Conservation (phyloP, 2,113 vertebrate species). For the Centropristis striata region DNA sequence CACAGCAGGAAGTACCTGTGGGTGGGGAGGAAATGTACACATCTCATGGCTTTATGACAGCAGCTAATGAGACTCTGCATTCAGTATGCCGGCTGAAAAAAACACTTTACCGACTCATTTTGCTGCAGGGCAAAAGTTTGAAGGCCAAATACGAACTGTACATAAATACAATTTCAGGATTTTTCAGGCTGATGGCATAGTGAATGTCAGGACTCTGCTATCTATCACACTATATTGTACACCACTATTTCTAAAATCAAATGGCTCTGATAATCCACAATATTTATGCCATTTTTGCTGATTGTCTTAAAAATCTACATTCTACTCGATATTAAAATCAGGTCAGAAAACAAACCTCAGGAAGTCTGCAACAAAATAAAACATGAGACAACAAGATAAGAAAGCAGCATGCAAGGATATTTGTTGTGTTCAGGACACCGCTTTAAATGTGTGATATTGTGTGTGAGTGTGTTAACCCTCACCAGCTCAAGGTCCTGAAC, state of each 20-base stretch:
- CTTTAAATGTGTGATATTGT: background rate
- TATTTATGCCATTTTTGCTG: background rate
- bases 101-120: background rate
- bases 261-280: background rate
- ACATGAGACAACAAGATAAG: constrained; percentile 47
- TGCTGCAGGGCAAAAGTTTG: background rate
- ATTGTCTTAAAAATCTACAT: constrained; percentile 45
- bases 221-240: constrained; percentile 20
- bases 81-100: constrained; percentile 56
- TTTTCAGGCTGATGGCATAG: constrained; percentile 32
- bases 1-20: constrained; percentile 98
- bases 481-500: constrained; percentile 99
- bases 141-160: background rate
- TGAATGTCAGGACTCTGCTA: constrained; percentile 27
- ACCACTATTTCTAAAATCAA: constrained; percentile 42
- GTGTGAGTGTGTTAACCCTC: constrained; percentile 59
- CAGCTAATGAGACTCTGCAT: constrained; percentile 22
- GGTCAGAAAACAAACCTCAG: constrained; percentile 71
- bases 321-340: constrained; percentile 10
- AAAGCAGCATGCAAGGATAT: background rate
- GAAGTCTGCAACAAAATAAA: constrained; percentile 73
- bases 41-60: background rate
- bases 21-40: background rate
- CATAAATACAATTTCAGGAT: background rate
- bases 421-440: background rate